These are phyloP conservation scores for Rhegmatorhina hoffmannsi DNA, from an alignment of 2,113 vertebrate genomes.

Conservation along the genomic window DNA sequence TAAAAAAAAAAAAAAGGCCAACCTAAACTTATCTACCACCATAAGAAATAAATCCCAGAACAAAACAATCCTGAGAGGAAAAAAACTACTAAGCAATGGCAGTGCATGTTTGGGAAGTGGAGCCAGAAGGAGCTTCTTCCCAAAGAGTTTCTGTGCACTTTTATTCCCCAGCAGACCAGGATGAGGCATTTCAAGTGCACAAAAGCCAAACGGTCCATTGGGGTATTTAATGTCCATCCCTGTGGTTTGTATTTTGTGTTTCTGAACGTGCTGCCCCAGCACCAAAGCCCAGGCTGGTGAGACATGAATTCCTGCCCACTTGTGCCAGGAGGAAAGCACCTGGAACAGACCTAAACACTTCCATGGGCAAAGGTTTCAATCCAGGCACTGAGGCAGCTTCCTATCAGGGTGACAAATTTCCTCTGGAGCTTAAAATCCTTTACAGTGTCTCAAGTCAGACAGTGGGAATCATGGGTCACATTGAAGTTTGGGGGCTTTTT, in stretches of 20 bases:
- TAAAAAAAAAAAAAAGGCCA: not conserved
- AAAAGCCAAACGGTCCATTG: not conserved
- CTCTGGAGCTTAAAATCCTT: not conserved
- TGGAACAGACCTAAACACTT: rapidly evolving
- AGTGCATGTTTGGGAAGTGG: slow-evolving; percentile 4
- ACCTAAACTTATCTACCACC: not conserved
- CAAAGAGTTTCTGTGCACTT: slow-evolving; percentile 42
- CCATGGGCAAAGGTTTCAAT: not conserved
- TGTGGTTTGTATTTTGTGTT: not conserved
- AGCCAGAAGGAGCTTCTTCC: slow-evolving; percentile 17
- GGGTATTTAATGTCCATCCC: not conserved
- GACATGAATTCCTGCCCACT: not conserved
- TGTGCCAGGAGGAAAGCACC: not conserved
- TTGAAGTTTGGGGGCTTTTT: not conserved
- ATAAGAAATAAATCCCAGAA: not conserved
- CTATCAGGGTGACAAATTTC: not conserved
- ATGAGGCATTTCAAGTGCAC: slow-evolving; percentile 25
- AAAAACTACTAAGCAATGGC: slow-evolving; percentile 45
- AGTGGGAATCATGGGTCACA: rapidly evolving
- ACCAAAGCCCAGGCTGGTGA: not conserved
- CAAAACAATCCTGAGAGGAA: slow-evolving; percentile 28
- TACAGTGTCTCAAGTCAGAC: not conserved
- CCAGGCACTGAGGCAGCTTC: not conserved
- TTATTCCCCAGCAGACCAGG: slow-evolving; percentile 1
- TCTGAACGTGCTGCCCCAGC: not conserved